Conservation (phyloP, 2,888 invertebrate genomes). For the Agrochola lychnidis region DNA sequence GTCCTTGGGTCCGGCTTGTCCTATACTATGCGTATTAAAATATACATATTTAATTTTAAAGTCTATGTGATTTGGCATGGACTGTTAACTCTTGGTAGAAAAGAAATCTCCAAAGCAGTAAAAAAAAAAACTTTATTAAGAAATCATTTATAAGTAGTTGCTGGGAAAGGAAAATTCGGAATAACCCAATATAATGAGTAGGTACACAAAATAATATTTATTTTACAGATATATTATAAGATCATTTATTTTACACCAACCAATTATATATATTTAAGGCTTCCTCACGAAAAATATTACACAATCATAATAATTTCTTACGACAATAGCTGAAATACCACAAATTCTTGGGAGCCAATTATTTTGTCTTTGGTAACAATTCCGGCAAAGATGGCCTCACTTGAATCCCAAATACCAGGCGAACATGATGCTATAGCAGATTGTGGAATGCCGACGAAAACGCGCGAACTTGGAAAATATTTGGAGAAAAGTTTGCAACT, state of each 20-base stretch:
- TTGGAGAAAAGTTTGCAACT: conserved; percentile 17
- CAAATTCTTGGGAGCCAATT: conserved; percentile 46
- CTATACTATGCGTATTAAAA: neutral
- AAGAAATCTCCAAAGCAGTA: neutral
- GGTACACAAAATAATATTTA: neutral
- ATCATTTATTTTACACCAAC: neutral
- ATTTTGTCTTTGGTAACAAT: conserved; percentile 58
- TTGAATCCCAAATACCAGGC: conserved; percentile 86
- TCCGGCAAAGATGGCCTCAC: conserved; percentile 88
- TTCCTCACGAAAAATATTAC: neutral
- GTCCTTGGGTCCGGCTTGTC: conserved; percentile 6
- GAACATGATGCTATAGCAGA: conserved; percentile 70
- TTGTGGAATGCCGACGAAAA: conserved; percentile 75
- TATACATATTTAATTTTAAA: too few relatives aligned
- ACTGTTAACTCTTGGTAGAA: neutral
- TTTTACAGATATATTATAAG: neutral
- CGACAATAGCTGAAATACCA: conserved; percentile 21
- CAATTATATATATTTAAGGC: neutral
- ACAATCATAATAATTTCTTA: neutral
- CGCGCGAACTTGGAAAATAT: conserved; percentile 55
- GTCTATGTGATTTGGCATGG: neutral
- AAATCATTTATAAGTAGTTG: too few relatives aligned
- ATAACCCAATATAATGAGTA: too few relatives aligned
- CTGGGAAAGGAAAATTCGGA: too few relatives aligned
- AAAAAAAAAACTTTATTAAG: neutral